These are phyloP conservation scores for Arrhopalites spinosus DNA, from an alignment of 2,888 invertebrate species.

Conservation along the genomic window DNA sequence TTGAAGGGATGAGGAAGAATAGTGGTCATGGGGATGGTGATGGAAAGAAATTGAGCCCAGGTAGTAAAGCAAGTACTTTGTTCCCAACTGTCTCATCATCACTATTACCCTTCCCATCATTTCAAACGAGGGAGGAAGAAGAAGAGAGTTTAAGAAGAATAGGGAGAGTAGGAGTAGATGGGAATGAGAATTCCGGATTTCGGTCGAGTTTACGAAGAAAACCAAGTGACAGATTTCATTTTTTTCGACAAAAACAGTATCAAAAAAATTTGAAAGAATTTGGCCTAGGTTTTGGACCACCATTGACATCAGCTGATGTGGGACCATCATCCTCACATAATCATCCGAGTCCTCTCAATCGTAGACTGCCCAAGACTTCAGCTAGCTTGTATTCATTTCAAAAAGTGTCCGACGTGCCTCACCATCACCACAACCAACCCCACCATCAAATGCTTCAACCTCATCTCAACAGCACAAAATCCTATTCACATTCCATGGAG, in stretches of 20 bases:
- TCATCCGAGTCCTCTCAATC: neutral
- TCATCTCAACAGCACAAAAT: constrained; percentile 36
- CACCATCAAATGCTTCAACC: constrained; percentile 6
- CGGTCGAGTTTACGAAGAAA: neutral
- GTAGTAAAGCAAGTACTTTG: too few relatives aligned
- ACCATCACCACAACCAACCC: neutral
- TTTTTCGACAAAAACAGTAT: constrained; percentile 35
- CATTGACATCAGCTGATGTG: neutral
- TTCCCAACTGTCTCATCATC: neutral
- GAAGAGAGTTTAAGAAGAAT: neutral
- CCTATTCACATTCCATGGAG: constrained; percentile 50
- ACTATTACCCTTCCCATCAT: neutral
- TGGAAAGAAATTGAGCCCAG: neutral
- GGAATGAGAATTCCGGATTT: neutral
- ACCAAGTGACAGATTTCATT: constrained; percentile 29
- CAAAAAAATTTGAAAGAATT: constrained; percentile 39
- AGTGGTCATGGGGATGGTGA: neutral
- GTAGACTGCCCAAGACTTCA: neutral
- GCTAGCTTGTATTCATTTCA: constrained; percentile 28
- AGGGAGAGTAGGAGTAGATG: neutral
- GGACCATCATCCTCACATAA: neutral
- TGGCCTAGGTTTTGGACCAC: constrained; percentile 22
- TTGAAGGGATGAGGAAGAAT: too few relatives aligned
- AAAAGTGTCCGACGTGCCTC: constrained; percentile 28
- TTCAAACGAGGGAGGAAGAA: neutral